Evolutionary conservation across 2,888 invertebrate species (phyloP).

Genomic region (Patella caerulea): DNA sequence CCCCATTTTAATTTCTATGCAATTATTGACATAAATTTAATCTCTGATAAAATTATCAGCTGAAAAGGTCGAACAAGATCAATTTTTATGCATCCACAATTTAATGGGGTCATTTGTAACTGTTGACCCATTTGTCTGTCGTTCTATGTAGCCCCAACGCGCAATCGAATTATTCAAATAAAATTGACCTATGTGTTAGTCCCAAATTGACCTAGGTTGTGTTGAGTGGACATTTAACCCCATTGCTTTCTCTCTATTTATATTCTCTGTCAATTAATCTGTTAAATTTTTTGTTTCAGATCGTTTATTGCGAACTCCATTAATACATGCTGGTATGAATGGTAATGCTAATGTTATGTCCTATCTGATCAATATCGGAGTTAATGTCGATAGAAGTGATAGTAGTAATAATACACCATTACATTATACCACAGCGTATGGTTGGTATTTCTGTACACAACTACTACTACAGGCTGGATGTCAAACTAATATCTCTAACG

Average conservation of each 20-base stretch:
- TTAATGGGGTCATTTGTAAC: background rate
- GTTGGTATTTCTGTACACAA: conserved; percentile 73
- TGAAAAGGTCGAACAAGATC: background rate
- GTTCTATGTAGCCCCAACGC: background rate
- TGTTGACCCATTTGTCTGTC: background rate
- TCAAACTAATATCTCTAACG: conserved; percentile 64
- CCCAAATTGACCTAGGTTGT: too few relatives aligned
- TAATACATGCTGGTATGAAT: conserved; percentile 73
- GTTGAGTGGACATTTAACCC: too few relatives aligned
- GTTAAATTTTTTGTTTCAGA: conserved; percentile 56
- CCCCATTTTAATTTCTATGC: too few relatives aligned
- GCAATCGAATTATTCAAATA: too few relatives aligned
- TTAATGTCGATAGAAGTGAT: conserved; percentile 69
- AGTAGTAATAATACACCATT: conserved; percentile 73
- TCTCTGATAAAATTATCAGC: background rate
- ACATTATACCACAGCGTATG: conserved; percentile 74
- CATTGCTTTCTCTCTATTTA: background rate
- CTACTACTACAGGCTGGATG: conserved; percentile 70
- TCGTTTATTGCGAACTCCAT: conserved; percentile 71
- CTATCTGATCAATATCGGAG: conserved; percentile 70
- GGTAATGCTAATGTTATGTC: conserved; percentile 72
- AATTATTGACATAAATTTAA: background rate
- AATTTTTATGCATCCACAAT: background rate
- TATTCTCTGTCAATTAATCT: background rate
- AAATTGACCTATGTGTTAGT: too few relatives aligned